These are phyloP conservation scores for Brienomyrus longianalis DNA, from an alignment of 2,113 vertebrate genomes.

Conservation along the genomic window DNA sequence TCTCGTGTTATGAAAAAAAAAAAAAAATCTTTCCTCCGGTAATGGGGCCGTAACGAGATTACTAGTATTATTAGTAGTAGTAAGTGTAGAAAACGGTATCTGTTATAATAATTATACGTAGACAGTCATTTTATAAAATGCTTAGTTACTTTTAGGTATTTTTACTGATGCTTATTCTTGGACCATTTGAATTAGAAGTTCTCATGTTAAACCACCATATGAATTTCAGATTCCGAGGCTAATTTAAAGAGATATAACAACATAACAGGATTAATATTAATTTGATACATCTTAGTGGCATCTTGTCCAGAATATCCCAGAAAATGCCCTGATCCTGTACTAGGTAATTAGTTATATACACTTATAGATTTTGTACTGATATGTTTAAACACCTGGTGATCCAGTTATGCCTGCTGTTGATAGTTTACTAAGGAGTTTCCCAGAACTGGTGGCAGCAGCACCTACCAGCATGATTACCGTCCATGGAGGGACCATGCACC, in stretches of 20 bases:
- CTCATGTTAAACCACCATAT: neutral
- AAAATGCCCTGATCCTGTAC: neutral
- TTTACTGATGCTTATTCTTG: neutral
- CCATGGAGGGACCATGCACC: slow-evolving; percentile 47
- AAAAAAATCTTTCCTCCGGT: neutral
- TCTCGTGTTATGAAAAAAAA: neutral
- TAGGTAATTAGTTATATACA: neutral
- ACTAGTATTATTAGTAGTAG: neutral
- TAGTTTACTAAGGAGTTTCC: slow-evolving; percentile 51
- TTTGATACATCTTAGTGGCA: neutral
- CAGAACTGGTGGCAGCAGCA: slow-evolving; percentile 35
- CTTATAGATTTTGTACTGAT: neutral
- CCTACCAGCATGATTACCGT: slow-evolving; percentile 48
- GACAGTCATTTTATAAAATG: neutral
- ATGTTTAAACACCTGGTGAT: neutral
- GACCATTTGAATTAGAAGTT: neutral
- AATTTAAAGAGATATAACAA: neutral
- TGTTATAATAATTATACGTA: neutral
- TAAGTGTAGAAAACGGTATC: neutral
- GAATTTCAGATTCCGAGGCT: neutral
- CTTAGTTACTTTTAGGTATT: neutral
- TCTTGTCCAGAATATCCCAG: neutral
- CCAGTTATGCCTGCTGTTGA: slow-evolving; percentile 29
- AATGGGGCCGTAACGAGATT: neutral
- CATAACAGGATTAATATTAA: neutral